Conservation (phyloP, 2,888 invertebrate genomes). For the Lithosia quadra region DNA sequence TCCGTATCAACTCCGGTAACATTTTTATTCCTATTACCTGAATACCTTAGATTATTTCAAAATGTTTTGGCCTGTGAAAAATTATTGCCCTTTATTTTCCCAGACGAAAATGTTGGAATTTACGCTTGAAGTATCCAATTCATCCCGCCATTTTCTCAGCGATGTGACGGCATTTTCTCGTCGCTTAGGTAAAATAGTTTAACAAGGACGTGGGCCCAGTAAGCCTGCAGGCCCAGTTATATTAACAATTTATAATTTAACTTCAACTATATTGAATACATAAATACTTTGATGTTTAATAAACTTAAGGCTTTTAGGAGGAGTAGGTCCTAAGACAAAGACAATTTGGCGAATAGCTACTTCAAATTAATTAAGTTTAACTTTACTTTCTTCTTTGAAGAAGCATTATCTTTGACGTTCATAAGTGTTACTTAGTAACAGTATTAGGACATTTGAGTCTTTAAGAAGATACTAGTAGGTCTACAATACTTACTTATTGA, state of each 20-base stretch:
- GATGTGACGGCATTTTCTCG: not conserved
- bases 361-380: not conserved
- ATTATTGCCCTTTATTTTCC: constrained; percentile 8
- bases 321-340: not conserved
- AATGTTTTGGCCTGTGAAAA: constrained; percentile 8
- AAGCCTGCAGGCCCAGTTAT: not conserved
- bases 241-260: not conserved
- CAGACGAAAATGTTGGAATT: constrained; percentile 6
- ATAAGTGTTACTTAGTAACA: not conserved
- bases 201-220: not conserved
- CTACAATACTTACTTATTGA: too few relatives aligned
- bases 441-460: too few relatives aligned
- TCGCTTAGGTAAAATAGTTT: not conserved
- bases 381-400: not conserved
- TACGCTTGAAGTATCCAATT: constrained; percentile 4
- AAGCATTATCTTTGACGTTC: not conserved
- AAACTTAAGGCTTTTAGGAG: not conserved
- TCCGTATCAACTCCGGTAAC: too few relatives aligned
- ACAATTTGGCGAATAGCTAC: not conserved
- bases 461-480: too few relatives aligned
- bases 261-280: not conserved
- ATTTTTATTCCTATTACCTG: not conserved
- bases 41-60: constrained; percentile 6
- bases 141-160: not conserved
- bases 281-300: not conserved